phyloP scores from a whole-genome alignment of 2,888 invertebrate species.

The Eristalis arbustorum region DNA sequence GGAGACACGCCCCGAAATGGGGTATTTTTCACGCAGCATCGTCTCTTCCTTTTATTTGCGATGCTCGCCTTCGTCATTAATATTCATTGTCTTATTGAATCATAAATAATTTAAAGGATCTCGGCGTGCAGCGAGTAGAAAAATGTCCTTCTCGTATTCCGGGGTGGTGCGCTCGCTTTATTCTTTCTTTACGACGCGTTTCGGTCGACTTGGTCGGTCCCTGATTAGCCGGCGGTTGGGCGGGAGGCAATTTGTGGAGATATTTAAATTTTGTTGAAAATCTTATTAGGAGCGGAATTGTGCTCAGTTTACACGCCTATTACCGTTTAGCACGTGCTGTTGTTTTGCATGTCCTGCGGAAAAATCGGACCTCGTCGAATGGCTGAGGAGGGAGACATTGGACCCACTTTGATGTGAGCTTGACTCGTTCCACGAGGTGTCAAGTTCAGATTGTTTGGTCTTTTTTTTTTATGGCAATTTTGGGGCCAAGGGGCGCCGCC shows the following conservation, averaged over 20 bases:
- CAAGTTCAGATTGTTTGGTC: too few relatives aligned
- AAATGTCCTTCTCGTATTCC: conserved; percentile 2
- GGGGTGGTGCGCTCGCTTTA: not conserved
- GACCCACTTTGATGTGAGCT: not conserved
- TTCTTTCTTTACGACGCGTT: not conserved
- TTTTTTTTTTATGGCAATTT: too few relatives aligned
- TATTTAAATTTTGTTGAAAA: conserved; percentile 20
- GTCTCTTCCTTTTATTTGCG: conserved; percentile 4
- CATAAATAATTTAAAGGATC: conserved; percentile 49
- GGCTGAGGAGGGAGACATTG: too few relatives aligned
- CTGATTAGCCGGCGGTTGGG: conserved; percentile 14
- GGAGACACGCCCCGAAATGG: conserved; percentile 15
- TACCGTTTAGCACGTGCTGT: conserved; percentile 14
- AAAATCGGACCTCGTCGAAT: too few relatives aligned
- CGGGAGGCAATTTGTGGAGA: not conserved
- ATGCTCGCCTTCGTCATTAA: conserved; percentile 5
- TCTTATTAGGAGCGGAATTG: not conserved
- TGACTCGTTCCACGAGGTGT: too few relatives aligned
- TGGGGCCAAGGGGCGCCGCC: too few relatives aligned
- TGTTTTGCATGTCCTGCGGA: not conserved
- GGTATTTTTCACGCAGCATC: not conserved
- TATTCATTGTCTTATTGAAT: conserved; percentile 59
- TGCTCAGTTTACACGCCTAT: conserved; percentile 10
- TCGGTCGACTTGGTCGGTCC: conserved; percentile 9
- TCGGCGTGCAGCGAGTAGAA: conserved; percentile 3